Evolutionary conservation across 2,113 vertebrate species (phyloP), one percentile per base, ranked within the genome.

Genomic region (Melanerpes formicivorus): DNA sequence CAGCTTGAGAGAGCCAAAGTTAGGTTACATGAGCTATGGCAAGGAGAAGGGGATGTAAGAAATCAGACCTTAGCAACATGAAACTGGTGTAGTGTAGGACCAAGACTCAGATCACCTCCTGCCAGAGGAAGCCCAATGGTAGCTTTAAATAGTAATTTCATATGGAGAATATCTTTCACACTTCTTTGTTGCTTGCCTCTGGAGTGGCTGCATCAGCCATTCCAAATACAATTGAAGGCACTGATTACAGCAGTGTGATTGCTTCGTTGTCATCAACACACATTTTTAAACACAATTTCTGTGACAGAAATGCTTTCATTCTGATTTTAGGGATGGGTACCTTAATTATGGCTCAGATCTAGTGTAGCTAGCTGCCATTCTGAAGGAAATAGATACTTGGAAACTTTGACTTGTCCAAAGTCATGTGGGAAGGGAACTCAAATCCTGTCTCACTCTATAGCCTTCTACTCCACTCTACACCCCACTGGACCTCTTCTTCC

Each of bases 191-290:
- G 5, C 40, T 77, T 90, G 13, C 37, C 34, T 64, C 44, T 70
- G 7, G 8, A 79, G n/a, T 3, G 2, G 23, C 60, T 70, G 12
- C 42, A 64, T 82, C 44, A 84, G 14, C n/a, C 42, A 37, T 67
- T 18, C 29, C 56, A 63, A 80, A 80, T 52, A 66, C 37, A 78
- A 23, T 64, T 71, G 70, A 56, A 74, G 44, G 13, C 60, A 42
- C 82, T 87, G 82, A 90, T 89, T 95, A 63, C 19, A 6, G 25
- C 10, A 88, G 30, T 23, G 14, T 91, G 85, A 93, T 89, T 93
- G 65, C 76, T 87, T 90, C 75, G 74, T 82, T 50, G 73, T 50
- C 82, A 90, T 42, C 52, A 94, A 71, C 12, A 15, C 27, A 18
- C 2, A 3, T 18, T 48, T 58, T 85, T 73, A 19, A 19, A 30